Conservation (phyloP, 2,113 vertebrate species). For the Grus americana region DNA sequence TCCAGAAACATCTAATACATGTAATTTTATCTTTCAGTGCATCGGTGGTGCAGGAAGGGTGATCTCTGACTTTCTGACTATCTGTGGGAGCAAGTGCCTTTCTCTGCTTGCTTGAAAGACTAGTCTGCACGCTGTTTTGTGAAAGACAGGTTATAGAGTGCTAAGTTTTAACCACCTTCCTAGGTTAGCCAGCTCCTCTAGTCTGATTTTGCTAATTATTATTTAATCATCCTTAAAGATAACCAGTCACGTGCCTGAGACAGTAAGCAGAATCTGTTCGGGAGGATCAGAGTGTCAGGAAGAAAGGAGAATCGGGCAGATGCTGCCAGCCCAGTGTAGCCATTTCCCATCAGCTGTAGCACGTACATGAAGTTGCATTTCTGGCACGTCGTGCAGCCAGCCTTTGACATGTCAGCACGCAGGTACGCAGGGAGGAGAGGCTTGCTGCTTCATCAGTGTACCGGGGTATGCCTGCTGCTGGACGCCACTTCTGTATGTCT, state of each 20-base stretch:
- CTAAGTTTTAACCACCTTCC: not conserved
- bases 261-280: not conserved
- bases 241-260: not conserved
- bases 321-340: rapidly evolving
- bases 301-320: rapidly evolving
- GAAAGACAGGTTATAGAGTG: not conserved
- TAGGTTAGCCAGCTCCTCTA: not conserved
- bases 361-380: rapidly evolving
- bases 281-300: not conserved
- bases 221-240: not conserved
- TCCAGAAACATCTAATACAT: not conserved
- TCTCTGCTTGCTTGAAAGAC: not conserved
- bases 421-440: not conserved
- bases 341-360: rapidly evolving
- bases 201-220: not conserved
- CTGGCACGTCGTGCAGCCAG: not conserved
- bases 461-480: not conserved
- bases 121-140: not conserved
- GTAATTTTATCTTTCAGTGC: not conserved
- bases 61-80: not conserved
- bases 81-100: not conserved
- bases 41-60: not conserved
- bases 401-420: not conserved
- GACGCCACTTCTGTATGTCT: not conserved
- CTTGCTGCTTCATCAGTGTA: rapidly evolving